These are phyloP conservation scores for Nezara viridula DNA, from an alignment of 2,888 invertebrate genomes.

Conservation along the genomic window DNA sequence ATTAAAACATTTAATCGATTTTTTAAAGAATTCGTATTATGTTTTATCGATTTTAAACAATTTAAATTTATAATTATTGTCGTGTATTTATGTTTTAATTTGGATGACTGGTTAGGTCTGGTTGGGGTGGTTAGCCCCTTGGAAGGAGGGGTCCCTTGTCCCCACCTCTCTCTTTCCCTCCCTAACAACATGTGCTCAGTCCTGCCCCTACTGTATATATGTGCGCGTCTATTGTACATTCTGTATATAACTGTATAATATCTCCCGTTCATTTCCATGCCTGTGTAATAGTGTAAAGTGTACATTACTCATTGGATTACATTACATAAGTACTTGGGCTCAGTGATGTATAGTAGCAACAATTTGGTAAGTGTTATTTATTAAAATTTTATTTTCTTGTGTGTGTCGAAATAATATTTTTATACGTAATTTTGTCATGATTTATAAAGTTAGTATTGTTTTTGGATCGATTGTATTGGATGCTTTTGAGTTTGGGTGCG, in stretches of 20 bases:
- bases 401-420: background rate
- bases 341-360: slow-evolving; percentile 56
- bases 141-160: background rate
- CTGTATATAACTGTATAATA: slow-evolving; percentile 54
- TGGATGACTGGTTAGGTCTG: background rate
- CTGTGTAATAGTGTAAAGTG: slow-evolving; percentile 54
- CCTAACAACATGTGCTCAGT: slow-evolving; percentile 59
- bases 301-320: slow-evolving; percentile 34
- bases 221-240: slow-evolving; percentile 39
- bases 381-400: too few relatives aligned
- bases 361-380: slow-evolving; percentile 26
- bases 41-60: too few relatives aligned
- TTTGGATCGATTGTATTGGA: background rate
- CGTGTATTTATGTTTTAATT: too few relatives aligned
- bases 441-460: background rate
- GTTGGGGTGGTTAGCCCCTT: slow-evolving; percentile 43
- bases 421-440: background rate
- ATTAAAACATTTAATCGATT: too few relatives aligned
- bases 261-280: slow-evolving; percentile 23
- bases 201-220: slow-evolving; percentile 57
- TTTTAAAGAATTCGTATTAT: too few relatives aligned
- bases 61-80: too few relatives aligned
- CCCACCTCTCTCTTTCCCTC: slow-evolving; percentile 32
- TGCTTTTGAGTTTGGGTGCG: background rate
- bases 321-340: background rate